Evolutionary conservation across 2,888 invertebrate species (phyloP), one percentile per base, ranked within the genome.

Genomic region (Campoplex nolae): DNA sequence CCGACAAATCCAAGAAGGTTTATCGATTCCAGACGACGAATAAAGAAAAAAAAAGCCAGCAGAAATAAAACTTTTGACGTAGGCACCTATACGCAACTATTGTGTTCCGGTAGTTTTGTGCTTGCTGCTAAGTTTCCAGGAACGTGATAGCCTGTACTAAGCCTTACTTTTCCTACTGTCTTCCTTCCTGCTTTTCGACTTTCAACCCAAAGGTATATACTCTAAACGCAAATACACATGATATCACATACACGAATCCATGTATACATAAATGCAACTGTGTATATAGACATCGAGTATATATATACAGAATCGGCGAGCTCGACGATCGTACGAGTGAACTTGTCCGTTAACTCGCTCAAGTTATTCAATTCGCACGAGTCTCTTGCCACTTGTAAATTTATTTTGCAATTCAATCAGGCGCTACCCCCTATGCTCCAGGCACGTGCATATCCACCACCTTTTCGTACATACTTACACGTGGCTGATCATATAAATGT

Each of bases 391-490:
- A 89, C 90, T 90, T 90, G 90, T 89, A 90, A 90, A 90, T 90
- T 90, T 90, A 91, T 90, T 91, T 90, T 90, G 89, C 90, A 90
- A 91, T 91, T 91, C 90, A 90, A 91, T 91, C 90, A 90, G 90
- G 83, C 82, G 79, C 88, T 81, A 81, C 88, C 84, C 84, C 81
- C 86, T 82, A 87, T 84, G 75, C 84, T 86, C 85, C 79, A 32
- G 65, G 75, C 83, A 70, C 84, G 83, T 76, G 79, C 81, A 88
- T 32, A 62, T 84, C 75, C 82, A 76, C 77, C 67, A 83, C 56
- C 67, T 75, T 74, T 84, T 80, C 79, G 81, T 81, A 77, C 68
- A 51, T 45, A 83, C 78, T 75, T 45, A 80, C 67, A 58, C 68
- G 81, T 54, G 78, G 48, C 56, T 67, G 42, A 82, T 45, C 42